A percentile compares a stretch with the other conserved stretches of the same genome.
Conservation (phyloP, 2,113 vertebrate genomes). For the Callocephalon fimbriatum region DNA sequence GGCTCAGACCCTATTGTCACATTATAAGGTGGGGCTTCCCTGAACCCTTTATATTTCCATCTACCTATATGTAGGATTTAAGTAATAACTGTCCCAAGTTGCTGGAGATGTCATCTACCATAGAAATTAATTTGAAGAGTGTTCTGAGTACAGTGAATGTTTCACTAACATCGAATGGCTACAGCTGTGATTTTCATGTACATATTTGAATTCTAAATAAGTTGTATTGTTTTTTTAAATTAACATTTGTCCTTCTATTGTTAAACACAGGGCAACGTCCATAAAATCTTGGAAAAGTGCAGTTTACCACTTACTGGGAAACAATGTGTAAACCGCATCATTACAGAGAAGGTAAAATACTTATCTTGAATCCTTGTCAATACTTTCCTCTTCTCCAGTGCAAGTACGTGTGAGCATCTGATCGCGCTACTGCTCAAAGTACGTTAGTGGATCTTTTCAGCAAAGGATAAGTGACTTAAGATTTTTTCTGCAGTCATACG, state of each 20-base stretch:
- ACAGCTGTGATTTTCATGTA: not conserved
- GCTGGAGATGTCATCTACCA: not conserved
- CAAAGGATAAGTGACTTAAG: not conserved
- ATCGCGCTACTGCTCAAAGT: not conserved
- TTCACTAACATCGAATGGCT: not conserved
- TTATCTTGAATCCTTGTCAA: not conserved
- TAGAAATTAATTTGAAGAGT: not conserved
- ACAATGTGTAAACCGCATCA: slow-evolving; percentile 94
- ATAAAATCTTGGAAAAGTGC: slow-evolving; percentile 96
- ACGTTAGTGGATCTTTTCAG: not conserved
- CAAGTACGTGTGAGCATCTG: not conserved
- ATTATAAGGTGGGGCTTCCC: no score
- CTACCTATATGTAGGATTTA: not conserved
- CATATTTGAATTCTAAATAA: not conserved
- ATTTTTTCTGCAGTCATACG: not conserved
- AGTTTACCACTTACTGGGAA: slow-evolving; percentile 93
- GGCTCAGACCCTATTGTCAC: no score
- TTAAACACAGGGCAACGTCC: slow-evolving; percentile 86
- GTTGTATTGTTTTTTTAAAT: not conserved
- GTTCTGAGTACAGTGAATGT: not conserved
- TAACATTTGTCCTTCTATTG: not conserved
- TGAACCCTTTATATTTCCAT: no score
- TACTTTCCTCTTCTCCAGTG: not conserved
- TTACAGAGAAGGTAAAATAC: slow-evolving; percentile 93
- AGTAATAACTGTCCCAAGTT: not conserved